phyloP scores from a whole-genome alignment of 1,140 invertebrate genomes.

The Luehdorfia chinensis region DNA sequence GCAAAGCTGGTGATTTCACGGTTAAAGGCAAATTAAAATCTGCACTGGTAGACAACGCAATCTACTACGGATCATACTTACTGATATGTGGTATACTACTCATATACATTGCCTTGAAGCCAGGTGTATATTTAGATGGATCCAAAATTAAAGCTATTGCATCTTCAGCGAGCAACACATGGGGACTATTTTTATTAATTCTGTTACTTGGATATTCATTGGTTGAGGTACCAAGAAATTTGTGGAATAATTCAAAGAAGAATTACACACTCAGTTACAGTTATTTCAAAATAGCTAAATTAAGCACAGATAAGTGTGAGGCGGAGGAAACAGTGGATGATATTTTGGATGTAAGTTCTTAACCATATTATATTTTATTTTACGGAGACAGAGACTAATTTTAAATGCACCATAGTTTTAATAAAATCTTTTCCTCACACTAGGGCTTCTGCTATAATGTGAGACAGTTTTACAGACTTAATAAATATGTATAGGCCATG shows the following conservation, averaged over 20 bases:
- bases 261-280: slow-evolving; percentile 90
- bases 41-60: slow-evolving; percentile 96
- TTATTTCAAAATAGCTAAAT: slow-evolving; percentile 98
- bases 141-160: slow-evolving; percentile 97
- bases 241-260: slow-evolving; percentile 91
- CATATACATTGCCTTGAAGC: slow-evolving; percentile 95
- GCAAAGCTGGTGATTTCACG: slow-evolving; percentile 98
- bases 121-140: slow-evolving; percentile 93
- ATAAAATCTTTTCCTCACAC: no score
- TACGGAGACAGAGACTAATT: no score
- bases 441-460: no score
- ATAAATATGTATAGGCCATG: no score
- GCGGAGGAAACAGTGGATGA: slow-evolving; percentile 98
- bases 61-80: slow-evolving; percentile 98
- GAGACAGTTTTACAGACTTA: no score
- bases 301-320: slow-evolving; percentile 97
- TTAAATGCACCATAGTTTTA: no score
- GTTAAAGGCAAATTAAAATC: slow-evolving; percentile 96
- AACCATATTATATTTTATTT: slow-evolving; percentile 1
- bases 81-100: slow-evolving; percentile 96
- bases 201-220: slow-evolving; percentile 97
- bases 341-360: slow-evolving; percentile 87
- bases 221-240: slow-evolving; percentile 94
- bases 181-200: slow-evolving; percentile 98
- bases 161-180: slow-evolving; percentile 99